These are phyloP conservation scores for Salpingus planirostris DNA, from an alignment of 2,888 invertebrate genomes.

Conservation along the genomic window DNA sequence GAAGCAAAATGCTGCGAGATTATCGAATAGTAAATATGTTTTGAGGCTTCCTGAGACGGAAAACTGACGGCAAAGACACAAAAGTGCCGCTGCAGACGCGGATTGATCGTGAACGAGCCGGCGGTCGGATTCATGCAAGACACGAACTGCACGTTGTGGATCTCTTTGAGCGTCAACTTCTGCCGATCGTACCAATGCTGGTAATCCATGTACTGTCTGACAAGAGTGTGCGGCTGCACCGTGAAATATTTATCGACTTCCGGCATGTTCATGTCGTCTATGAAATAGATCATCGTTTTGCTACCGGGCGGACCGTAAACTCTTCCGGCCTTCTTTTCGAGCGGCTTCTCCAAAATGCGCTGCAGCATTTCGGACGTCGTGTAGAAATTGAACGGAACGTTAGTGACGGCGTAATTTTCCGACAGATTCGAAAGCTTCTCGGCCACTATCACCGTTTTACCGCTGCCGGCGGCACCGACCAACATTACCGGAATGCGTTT, in stretches of 20 bases:
- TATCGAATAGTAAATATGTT: slow-evolving; percentile 78
- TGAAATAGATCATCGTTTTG: slow-evolving; percentile 85
- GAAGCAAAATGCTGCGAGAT: slow-evolving; percentile 64
- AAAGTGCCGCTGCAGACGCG: slow-evolving; percentile 80
- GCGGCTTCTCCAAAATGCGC: slow-evolving; percentile 76
- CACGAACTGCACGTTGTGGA: slow-evolving; percentile 88
- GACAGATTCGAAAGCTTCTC: slow-evolving; percentile 69
- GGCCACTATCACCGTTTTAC: slow-evolving; percentile 85
- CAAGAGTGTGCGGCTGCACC: slow-evolving; percentile 89
- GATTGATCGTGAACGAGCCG: slow-evolving; percentile 89
- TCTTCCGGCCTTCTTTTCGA: slow-evolving; percentile 91
- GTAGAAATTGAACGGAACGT: slow-evolving; percentile 92
- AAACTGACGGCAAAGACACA: slow-evolving; percentile 83
- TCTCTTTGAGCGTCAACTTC: slow-evolving; percentile 80
- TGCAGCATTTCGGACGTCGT: slow-evolving; percentile 90
- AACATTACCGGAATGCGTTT: slow-evolving; percentile 81
- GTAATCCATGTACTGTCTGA: slow-evolving; percentile 89
- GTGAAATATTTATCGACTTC: slow-evolving; percentile 92
- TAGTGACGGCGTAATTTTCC: slow-evolving; percentile 72
- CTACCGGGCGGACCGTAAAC: slow-evolving; percentile 92
- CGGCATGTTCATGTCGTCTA: slow-evolving; percentile 97
- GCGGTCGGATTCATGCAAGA: slow-evolving; percentile 96
- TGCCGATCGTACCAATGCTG: slow-evolving; percentile 90
- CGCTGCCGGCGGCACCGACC: slow-evolving; percentile 82
- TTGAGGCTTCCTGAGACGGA: slow-evolving; percentile 71